Base-by-base conservation (phyloP, 2,888 invertebrate species). In the Cantharis nigra region DNA sequence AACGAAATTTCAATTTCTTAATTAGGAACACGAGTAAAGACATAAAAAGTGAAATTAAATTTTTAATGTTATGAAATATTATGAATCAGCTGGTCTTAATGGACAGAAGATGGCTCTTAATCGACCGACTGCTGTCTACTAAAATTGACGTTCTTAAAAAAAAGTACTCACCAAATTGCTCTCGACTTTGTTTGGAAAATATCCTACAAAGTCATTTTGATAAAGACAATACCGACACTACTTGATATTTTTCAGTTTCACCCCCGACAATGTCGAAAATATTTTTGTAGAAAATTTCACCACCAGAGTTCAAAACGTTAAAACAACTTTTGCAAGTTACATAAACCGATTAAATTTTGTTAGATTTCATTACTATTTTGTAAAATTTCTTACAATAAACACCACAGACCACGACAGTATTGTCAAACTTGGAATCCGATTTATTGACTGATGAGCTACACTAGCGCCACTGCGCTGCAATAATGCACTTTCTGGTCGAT, bases 371-470 rank as follows among this genome's bases (percentile, higher is more conserved):
- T 70, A 49, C 71, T 75, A 71, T 70, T 75, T 71, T 64, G 14
- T 75, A 26, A 71, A 49, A 49, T 49, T 67, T 72, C 74, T 69
- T 69, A 49, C 74, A 74, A 67, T 67, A 67, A 67, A 67, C 63
- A 76, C 78, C 76, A 71, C 85, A 87, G 87, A 87, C 86, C 49
- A 86, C 84, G 83, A 86, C 86, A 70, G 72, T 86, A 86, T 87
- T 86, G 86, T 86, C 86, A 85, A 80, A 86, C 84, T 80, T 80
- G 81, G 82, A 84, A 83, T 82, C 84, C 85, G 85, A 84, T 85
- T 85, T 87, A 87, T 87, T 85, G 87, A 88, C 88, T 86, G 85
- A 83, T 83, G 81, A 78, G 73, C 82, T 81, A 83, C 82, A 83
- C 83, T 83, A 83, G 81, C 85, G 84, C 85, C 82, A 65, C 77